Evolutionary conservation across 1,140 invertebrate genomes (phyloP).

Genomic region (Drosophila chauvacae): DNA sequence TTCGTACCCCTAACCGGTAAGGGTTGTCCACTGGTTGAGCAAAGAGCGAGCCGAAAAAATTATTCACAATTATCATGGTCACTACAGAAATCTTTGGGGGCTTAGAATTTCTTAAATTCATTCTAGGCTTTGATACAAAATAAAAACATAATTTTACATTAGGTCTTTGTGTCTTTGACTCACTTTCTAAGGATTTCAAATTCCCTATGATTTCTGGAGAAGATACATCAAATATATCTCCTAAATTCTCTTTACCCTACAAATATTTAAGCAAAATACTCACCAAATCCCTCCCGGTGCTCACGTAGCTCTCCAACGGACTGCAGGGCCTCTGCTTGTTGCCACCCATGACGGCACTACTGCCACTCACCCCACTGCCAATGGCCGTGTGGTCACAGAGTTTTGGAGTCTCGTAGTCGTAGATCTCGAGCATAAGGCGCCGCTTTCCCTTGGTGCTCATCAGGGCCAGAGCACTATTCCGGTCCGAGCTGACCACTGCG

Average conservation of each 20-base stretch:
- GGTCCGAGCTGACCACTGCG: slow-evolving; percentile 60
- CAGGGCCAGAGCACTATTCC: slow-evolving; percentile 56
- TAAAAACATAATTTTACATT: no score
- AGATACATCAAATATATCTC: no score
- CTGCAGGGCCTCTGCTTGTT: slow-evolving; percentile 89
- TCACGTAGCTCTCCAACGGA: slow-evolving; percentile 91
- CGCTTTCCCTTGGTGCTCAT: slow-evolving; percentile 82
- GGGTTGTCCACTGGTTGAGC: no score
- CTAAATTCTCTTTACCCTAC: not conserved
- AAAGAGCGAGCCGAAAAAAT: no score
- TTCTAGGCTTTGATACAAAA: no score
- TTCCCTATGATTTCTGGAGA: no score
- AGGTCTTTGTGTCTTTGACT: no score
- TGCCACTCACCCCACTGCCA: slow-evolving; percentile 88
- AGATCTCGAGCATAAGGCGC: slow-evolving; percentile 87
- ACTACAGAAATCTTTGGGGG: no score
- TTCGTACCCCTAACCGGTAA: no score
- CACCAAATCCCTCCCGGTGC: slow-evolving; percentile 87
- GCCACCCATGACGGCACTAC: slow-evolving; percentile 77
- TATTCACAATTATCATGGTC: no score
- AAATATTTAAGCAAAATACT: slow-evolving; percentile 26
- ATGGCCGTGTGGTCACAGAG: slow-evolving; percentile 93
- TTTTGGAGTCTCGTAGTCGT: slow-evolving; percentile 90
- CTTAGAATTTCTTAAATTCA: no score
- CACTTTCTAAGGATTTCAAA: no score